Conservation (phyloP, 2,888 invertebrate species). For the Mythimna vitellina region DNA sequence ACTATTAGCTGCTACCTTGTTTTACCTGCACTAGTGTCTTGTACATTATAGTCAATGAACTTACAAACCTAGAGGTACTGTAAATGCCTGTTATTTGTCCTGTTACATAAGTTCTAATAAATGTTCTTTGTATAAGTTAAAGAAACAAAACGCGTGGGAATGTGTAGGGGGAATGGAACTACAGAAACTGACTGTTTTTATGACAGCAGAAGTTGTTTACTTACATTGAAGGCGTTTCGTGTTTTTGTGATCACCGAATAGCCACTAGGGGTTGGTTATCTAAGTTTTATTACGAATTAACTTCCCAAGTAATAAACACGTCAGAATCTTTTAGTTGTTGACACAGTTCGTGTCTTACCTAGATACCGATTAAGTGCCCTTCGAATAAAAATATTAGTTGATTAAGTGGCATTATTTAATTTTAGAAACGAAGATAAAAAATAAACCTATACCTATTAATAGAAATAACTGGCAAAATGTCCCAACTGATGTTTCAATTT, state of each 20-base stretch:
- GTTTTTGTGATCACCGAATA: constrained; percentile 67
- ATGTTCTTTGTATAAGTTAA: constrained; percentile 53
- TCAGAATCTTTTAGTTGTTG: constrained; percentile 55
- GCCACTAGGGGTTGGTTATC: constrained; percentile 58
- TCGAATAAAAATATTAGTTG: constrained; percentile 9
- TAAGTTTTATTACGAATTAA: constrained; percentile 65
- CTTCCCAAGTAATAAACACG: constrained; percentile 52
- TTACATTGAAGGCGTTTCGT: constrained; percentile 65
- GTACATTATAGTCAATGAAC: constrained; percentile 24
- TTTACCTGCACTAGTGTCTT: not conserved
- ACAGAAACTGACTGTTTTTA: constrained; percentile 74
- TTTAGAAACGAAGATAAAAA: not conserved
- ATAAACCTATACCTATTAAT: not conserved
- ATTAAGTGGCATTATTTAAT: constrained; percentile 18
- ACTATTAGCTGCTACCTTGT: not conserved
- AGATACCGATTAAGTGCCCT: constrained; percentile 3
- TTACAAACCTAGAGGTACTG: constrained; percentile 53
- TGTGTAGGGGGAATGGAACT: constrained; percentile 59
- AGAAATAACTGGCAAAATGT: not conserved
- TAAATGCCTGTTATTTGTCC: constrained; percentile 52
- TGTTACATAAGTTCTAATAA: constrained; percentile 38
- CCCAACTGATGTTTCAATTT: constrained; percentile 14
- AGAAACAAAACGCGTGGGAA: constrained; percentile 60
- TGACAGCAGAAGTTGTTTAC: constrained; percentile 75
- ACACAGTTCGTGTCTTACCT: constrained; percentile 20